These are phyloP conservation scores for Rhadina sibilatrix DNA, from an alignment of 2,113 vertebrate genomes.

Conservation along the genomic window DNA sequence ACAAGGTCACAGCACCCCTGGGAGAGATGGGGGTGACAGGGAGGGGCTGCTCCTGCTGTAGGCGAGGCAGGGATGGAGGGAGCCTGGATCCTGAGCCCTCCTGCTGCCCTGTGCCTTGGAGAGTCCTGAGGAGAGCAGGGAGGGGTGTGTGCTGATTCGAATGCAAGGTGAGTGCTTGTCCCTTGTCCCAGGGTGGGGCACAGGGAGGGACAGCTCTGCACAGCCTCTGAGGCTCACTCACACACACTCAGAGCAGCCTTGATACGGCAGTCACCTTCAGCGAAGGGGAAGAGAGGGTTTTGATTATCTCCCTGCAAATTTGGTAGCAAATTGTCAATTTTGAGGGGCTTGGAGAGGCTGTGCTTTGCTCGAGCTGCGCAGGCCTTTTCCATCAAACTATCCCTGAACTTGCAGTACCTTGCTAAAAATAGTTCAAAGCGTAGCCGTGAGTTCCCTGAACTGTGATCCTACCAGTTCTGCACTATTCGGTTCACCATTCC, in stretches of 20 bases:
- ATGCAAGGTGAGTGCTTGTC: not conserved
- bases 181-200: not conserved
- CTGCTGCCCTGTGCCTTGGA: not conserved
- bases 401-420: slow-evolving; percentile 21
- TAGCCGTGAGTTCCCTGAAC: slow-evolving; percentile 5
- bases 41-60: not conserved
- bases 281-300: not conserved
- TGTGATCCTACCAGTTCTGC: slow-evolving; percentile 12
- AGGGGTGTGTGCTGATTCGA: not conserved
- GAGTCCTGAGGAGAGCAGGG: not conserved
- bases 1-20: not conserved
- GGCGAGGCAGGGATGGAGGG: not conserved
- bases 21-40: not conserved
- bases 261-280: not conserved
- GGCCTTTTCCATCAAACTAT: not conserved
- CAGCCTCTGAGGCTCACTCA: not conserved
- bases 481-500: slow-evolving; percentile 47
- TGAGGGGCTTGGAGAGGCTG: not conserved
- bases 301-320: not conserved
- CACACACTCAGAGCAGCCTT: not conserved
- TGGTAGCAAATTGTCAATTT: not conserved
- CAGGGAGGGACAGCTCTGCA: not conserved
- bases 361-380: not conserved
- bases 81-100: not conserved
- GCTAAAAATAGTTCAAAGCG: slow-evolving; percentile 40